Evolutionary conservation across 2,113 vertebrate genomes (phyloP).

Genomic region (Tor tambroides): DNA sequence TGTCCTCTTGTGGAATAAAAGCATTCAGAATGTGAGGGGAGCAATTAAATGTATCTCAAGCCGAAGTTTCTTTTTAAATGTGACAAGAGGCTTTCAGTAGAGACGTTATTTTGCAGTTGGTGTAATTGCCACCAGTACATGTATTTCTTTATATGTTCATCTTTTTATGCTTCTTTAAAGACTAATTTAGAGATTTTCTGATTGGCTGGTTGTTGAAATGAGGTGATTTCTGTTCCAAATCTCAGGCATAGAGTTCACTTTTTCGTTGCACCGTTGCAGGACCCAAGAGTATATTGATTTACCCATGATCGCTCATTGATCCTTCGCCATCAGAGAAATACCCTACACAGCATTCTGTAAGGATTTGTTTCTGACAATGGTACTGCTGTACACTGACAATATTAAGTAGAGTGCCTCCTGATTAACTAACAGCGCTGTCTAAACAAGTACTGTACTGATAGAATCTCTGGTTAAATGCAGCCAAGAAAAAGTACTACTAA

Average conservation of each 20-base stretch:
- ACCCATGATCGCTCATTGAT: conserved; percentile 64
- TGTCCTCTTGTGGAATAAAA: background rate
- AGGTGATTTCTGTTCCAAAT: background rate
- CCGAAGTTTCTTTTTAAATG: background rate
- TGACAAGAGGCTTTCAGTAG: background rate
- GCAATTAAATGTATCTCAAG: background rate
- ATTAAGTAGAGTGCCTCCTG: conserved; percentile 11
- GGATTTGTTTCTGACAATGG: conserved; percentile 31
- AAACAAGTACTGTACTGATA: background rate
- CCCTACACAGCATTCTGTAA: conserved; percentile 38
- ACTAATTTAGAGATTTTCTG: background rate
- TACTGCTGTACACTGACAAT: background rate
- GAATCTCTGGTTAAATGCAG: background rate
- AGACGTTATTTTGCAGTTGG: background rate
- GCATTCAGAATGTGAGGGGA: background rate
- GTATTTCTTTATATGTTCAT: background rate
- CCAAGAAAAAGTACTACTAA: background rate
- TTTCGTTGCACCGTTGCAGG: background rate
- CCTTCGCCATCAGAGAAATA: conserved; percentile 49
- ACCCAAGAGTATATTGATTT: conserved; percentile 60
- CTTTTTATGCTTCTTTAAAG: background rate
- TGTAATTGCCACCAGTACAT: background rate
- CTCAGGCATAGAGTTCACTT: background rate
- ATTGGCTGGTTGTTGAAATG: background rate
- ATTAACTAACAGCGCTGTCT: conserved; percentile 9